Conservation (phyloP, 53 echinoderm and acorn worm genomes). For the Patiria pectinifera region DNA sequence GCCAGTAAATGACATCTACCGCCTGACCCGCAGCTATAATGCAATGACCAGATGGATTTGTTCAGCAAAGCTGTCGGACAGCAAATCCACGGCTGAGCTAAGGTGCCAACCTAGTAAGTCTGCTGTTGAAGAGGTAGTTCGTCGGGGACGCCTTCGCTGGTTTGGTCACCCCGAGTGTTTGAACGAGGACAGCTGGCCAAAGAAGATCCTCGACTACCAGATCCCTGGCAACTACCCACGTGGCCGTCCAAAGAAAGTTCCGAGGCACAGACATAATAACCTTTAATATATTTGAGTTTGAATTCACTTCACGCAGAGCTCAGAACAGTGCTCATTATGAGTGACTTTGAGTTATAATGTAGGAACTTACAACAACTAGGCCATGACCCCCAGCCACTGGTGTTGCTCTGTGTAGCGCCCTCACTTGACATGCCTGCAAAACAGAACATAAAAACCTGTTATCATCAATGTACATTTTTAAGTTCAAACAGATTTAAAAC, state of each 20-base stretch:
- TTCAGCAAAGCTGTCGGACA: neutral
- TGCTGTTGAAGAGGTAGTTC: neutral
- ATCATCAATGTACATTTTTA: too few species aligned
- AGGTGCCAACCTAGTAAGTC: neutral
- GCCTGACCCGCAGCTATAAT: neutral
- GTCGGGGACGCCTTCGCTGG: neutral
- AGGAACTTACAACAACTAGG: constrained; percentile 90
- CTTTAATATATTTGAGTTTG: too few species aligned
- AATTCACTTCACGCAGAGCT: too few species aligned
- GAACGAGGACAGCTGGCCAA: neutral
- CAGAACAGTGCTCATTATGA: too few species aligned
- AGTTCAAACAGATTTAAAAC: too few species aligned
- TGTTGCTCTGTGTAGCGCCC: constrained; percentile 77
- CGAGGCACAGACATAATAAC: too few species aligned
- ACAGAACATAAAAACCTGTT: neutral
- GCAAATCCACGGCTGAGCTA: neutral
- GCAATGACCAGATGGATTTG: constrained; percentile 25
- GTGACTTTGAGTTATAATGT: neutral
- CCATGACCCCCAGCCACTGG: constrained; percentile 81
- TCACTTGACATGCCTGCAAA: constrained; percentile 75
- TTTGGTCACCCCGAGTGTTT: neutral
- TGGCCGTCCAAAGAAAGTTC: too few species aligned
- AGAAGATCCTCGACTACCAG: neutral
- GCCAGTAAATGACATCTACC: neutral
- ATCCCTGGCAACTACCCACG: too few species aligned